Base-by-base conservation (phyloP, 2,797 vertebrate species). In the Eulemur albifrons region DNA sequence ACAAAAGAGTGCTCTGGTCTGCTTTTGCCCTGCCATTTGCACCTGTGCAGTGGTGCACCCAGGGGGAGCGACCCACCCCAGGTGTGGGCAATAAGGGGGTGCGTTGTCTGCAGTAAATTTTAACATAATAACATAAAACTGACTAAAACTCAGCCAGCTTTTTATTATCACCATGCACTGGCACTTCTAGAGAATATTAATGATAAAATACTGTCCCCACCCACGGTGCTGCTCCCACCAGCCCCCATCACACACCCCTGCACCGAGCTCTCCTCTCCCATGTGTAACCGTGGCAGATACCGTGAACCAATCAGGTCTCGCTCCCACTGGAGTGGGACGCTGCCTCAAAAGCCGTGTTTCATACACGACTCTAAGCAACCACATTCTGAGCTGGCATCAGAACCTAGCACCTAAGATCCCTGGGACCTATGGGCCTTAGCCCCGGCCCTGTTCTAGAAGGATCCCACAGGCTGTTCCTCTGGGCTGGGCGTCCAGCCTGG, bases 171-270 rank as follows among this genome's bases (percentile, higher is more conserved):
- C 17, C 67, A 25, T 48, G 17, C 3, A 67, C 67, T 50, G 69
- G 63, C 30, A 75, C 52, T 35, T 65, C 27, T 35, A 23, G 70
- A 79, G 50, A 85, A 63, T 45, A 35, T 21, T 35, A 11, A 13
- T n/a, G 32, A 85, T 27, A 15, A 83, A 57, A 38, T 3, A 18
- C 6, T 25, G 25, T 7, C 18, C n/a, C 25, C n/a, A 6, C 25
- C 50, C 25, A 8, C 10, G 35, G 9, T 38, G 12, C 38, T 3
- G 54, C 54, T 30, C 35, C 30, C 23, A 25, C n/a, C 54, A n/a
- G 1, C 0, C 0, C 10, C n/a, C n/a, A 5, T 32, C 5, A 27
- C 4, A 1, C 35, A 4, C 20, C 9, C 14, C 50, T 0, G 8
- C 14, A 5, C 32, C 13, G 3, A 0, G 5, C 38, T 35, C 45